Evolutionary conservation across 2,888 invertebrate genomes (phyloP).

Genomic region (Pyrrhia umbra): DNA sequence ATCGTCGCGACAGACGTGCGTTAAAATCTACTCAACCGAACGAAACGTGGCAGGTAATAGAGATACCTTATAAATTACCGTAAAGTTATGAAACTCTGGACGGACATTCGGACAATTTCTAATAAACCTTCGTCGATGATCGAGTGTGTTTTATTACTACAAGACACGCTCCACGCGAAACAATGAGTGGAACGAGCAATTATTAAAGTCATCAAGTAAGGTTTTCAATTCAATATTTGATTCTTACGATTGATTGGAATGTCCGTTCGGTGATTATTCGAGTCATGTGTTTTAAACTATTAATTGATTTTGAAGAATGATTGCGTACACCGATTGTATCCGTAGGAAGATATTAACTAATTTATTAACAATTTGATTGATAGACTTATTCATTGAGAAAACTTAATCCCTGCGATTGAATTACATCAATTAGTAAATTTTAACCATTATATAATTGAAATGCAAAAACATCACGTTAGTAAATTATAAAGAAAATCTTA

Average conservation of each 20-base stretch:
- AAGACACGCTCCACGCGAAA: constrained; percentile 58
- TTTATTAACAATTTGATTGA: not conserved
- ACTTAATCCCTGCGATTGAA: not conserved
- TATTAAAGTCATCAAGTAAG: constrained; percentile 44
- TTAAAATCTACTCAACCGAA: constrained; percentile 35
- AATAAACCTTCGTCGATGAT: constrained; percentile 59
- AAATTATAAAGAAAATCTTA: not conserved
- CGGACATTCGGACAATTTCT: constrained; percentile 58
- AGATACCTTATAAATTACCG: constrained; percentile 51
- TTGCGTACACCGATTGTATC: constrained; percentile 3
- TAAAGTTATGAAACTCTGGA: constrained; percentile 50
- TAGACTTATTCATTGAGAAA: not conserved
- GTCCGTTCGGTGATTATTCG: constrained; percentile 42
- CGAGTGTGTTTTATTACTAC: constrained; percentile 61
- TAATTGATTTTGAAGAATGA: constrained; percentile 36
- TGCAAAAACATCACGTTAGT: too few relatives aligned
- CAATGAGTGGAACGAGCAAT: constrained; percentile 55
- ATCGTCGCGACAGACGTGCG: constrained; percentile 25
- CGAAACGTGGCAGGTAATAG: constrained; percentile 57
- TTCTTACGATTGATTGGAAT: constrained; percentile 53
- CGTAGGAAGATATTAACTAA: not conserved
- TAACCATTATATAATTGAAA: not conserved
- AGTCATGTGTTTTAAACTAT: constrained; percentile 16
- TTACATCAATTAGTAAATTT: not conserved
- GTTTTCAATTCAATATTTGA: constrained; percentile 60